Evolutionary conservation across 2,797 vertebrate genomes (phyloP).

Genomic region (Takifugu ocellatus): DNA sequence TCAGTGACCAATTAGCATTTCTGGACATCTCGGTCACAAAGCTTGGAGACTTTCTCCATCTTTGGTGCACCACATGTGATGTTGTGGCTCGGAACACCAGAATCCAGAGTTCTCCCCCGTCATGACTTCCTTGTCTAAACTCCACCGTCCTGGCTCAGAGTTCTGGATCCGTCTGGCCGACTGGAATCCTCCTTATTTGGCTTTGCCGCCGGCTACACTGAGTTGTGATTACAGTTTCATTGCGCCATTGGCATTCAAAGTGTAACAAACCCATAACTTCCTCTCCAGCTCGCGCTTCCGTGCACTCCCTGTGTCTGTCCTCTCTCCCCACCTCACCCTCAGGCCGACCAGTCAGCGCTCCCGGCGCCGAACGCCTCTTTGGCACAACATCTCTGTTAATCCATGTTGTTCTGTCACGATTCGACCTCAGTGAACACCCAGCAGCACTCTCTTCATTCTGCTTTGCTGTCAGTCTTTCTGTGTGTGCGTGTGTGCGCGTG

Average conservation of each 20-base stretch:
- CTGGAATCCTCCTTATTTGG: slow-evolving; percentile 12
- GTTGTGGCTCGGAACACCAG: no score
- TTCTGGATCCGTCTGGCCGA: not conserved
- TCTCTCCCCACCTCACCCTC: slow-evolving; percentile 11
- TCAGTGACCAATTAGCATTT: no score
- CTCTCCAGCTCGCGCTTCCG: slow-evolving; percentile 19
- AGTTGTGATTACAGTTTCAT: slow-evolving; percentile 1
- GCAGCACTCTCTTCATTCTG: slow-evolving; percentile 32
- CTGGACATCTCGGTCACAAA: no score
- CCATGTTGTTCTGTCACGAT: slow-evolving; percentile 49
- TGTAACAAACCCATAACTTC: slow-evolving; percentile 21
- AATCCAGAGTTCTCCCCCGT: no score
- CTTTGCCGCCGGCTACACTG: not conserved
- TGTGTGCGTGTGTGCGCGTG: slow-evolving; percentile 1
- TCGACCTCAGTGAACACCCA: slow-evolving; percentile 14
- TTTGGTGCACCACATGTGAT: no score
- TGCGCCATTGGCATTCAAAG: slow-evolving; percentile 12
- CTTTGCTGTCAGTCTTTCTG: slow-evolving; percentile 41
- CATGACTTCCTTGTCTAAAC: not conserved
- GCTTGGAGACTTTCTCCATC: no score
- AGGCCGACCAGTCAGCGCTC: slow-evolving; percentile 1
- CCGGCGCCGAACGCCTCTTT: slow-evolving; percentile 37
- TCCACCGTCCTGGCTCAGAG: not conserved
- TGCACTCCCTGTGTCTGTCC: no score
- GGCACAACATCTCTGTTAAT: slow-evolving; percentile 58